These are phyloP conservation scores for Stenchaetothrips biformis DNA, from an alignment of 2,888 invertebrate species.

Conservation along the genomic window DNA sequence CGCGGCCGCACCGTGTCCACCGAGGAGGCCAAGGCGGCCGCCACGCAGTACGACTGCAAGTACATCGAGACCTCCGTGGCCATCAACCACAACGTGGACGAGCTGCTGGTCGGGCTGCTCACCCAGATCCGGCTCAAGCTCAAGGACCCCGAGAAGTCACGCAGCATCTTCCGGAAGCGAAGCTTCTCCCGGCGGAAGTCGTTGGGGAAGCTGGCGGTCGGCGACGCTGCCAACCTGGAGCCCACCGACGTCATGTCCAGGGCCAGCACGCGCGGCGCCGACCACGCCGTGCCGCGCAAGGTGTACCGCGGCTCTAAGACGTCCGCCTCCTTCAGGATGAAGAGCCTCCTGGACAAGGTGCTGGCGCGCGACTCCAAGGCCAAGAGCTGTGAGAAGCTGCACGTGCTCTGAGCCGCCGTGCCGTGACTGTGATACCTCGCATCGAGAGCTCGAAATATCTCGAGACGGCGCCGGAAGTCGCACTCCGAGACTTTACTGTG, in stretches of 20 bases:
- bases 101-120: slow-evolving; percentile 87
- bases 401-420: slow-evolving; percentile 72
- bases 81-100: slow-evolving; percentile 96
- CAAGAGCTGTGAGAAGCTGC: slow-evolving; percentile 87
- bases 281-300: slow-evolving; percentile 47
- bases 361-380: slow-evolving; percentile 88
- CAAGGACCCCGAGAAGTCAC: slow-evolving; percentile 36
- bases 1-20: slow-evolving; percentile 76
- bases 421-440: slow-evolving; percentile 51
- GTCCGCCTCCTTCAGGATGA: slow-evolving; percentile 63
- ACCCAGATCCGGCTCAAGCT: slow-evolving; percentile 76
- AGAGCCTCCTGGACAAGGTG: slow-evolving; percentile 75
- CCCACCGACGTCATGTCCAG: slow-evolving; percentile 3
- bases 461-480: no score
- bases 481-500: no score
- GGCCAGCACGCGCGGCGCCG: not conserved
- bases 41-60: slow-evolving; percentile 89
- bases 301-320: slow-evolving; percentile 56
- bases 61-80: slow-evolving; percentile 96
- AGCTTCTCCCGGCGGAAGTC: slow-evolving; percentile 34
- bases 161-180: slow-evolving; percentile 32
- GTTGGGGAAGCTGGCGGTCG: slow-evolving; percentile 38
- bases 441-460: no score
- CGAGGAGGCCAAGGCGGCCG: slow-evolving; percentile 90
- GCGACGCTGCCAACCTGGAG: not conserved